phyloP scores from a whole-genome alignment of 2,888 invertebrate genomes.

The Drosophila rubida region DNA sequence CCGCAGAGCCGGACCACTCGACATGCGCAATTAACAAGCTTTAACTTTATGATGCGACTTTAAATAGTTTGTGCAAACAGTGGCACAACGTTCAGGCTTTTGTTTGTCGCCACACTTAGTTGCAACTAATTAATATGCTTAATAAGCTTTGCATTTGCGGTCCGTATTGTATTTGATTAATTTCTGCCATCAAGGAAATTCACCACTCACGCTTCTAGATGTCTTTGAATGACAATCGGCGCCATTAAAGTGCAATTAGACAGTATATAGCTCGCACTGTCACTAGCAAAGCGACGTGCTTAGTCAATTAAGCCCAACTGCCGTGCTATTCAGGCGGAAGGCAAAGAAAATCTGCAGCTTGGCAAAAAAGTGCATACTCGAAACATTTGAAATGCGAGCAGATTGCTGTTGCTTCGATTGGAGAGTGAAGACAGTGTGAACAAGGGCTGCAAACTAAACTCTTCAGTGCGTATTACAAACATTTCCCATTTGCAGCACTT shows the following conservation, averaged over 20 bases:
- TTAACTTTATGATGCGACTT: conserved; percentile 40
- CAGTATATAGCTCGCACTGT: neutral
- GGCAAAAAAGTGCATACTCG: neutral
- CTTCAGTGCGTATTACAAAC: conserved; percentile 3
- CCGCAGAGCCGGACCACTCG: conserved; percentile 1
- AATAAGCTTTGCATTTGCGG: conserved; percentile 32
- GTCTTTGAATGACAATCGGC: neutral
- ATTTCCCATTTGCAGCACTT: conserved; percentile 12
- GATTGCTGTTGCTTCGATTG: conserved; percentile 30
- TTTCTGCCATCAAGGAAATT: conserved; percentile 5
- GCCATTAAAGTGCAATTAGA: neutral
- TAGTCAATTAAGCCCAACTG: no score
- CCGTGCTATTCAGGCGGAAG: neutral
- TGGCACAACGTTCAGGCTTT: neutral
- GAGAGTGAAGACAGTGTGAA: neutral
- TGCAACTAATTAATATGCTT: conserved; percentile 17
- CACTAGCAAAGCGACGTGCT: no score
- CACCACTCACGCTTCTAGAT: neutral
- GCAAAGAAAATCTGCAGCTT: neutral
- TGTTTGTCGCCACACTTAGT: conserved; percentile 5
- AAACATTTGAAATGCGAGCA: neutral
- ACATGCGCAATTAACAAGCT: conserved; percentile 48
- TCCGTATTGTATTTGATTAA: conserved; percentile 19
- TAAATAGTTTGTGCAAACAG: conserved; percentile 21
- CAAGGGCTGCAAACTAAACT: neutral